phyloP scores from a whole-genome alignment of 2,113 vertebrate genomes.

The Tricholaema leucomelas region DNA sequence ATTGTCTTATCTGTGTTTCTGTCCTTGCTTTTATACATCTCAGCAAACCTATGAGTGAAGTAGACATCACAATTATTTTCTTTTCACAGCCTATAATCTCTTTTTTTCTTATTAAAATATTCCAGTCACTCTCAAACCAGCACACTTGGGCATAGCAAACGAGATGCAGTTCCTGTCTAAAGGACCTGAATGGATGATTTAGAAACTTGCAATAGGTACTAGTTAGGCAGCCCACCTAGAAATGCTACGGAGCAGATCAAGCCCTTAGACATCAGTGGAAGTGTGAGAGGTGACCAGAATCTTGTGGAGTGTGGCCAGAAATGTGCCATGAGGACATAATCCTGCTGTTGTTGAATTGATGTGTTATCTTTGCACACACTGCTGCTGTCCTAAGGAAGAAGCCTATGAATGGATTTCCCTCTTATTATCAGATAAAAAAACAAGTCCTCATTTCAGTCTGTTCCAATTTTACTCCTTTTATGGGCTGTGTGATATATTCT shows the following conservation, averaged over 20 bases:
- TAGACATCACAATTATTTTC: no score
- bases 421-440: not conserved
- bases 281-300: not conserved
- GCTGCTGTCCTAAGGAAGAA: not conserved
- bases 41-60: no score
- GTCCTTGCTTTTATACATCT: no score
- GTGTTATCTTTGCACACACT: not conserved
- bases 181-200: slow-evolving; percentile 22
- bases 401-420: not conserved
- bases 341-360: not conserved
- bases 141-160: not conserved
- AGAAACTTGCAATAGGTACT: not conserved
- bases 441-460: not conserved
- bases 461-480: not conserved
- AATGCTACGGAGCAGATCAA: not conserved
- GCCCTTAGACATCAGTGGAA: not conserved
- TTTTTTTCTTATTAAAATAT: no score
- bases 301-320: not conserved
- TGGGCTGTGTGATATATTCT: not conserved
- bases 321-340: not conserved
- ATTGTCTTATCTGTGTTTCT: no score
- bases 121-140: no score
- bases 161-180: not conserved
- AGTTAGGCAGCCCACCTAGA: not conserved
- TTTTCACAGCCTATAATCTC: no score